These are phyloP conservation scores for Strix aluco DNA, from an alignment of 2,113 vertebrate species.

Conservation along the genomic window DNA sequence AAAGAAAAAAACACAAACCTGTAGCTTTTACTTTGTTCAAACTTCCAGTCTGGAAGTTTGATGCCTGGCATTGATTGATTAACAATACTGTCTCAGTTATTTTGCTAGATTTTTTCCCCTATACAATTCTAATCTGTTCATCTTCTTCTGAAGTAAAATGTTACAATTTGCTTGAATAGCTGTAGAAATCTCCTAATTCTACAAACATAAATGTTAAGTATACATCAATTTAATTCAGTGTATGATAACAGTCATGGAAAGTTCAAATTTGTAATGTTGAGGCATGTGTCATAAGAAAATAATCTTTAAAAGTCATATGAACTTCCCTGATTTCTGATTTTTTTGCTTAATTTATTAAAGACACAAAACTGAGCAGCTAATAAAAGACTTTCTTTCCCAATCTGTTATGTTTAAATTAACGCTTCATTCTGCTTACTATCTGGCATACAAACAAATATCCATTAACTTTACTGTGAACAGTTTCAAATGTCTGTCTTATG, in stretches of 20 bases:
- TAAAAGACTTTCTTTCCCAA: background rate
- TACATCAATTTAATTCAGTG: background rate
- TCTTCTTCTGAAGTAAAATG: background rate
- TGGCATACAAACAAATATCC: background rate
- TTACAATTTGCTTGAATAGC: background rate
- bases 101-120: background rate
- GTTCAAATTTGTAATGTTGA: background rate
- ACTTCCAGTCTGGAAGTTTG: constrained; percentile 47
- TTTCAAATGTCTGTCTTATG: background rate
- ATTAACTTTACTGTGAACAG: background rate
- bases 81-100: background rate
- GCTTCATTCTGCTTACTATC: background rate
- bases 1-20: constrained; percentile 46
- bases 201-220: background rate
- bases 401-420: background rate
- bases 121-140: background rate
- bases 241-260: background rate
- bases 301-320: background rate
- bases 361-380: background rate
- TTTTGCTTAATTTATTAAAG: background rate
- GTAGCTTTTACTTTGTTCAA: constrained; percentile 63
- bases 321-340: background rate
- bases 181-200: background rate
- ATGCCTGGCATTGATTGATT: background rate
- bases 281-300: background rate